Base-by-base conservation (phyloP, 92 coral and sea anemone species). In the Epizoanthus stellaris region DNA sequence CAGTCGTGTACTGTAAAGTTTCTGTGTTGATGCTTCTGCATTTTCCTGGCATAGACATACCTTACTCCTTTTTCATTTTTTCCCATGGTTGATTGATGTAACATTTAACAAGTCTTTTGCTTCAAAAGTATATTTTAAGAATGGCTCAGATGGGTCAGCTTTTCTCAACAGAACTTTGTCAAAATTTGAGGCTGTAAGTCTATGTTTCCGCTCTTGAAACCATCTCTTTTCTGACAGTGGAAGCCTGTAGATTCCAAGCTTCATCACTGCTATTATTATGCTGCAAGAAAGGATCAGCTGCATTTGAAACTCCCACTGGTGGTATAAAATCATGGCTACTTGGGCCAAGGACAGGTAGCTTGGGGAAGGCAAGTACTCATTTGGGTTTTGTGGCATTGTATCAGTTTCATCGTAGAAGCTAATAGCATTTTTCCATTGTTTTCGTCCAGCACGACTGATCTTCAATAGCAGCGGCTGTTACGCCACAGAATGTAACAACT, bases 121-220 rank as follows among this genome's bases (percentile, higher is more conserved):
- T 67, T 58, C 40, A 57, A 90, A 89, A 65, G 81, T 75, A 45
- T 70, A 67, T 40, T 82, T 89, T 36, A 85, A 38, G 71, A 89
- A 89, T 73, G 84, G 45, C 68, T 75, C 87, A 12, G 90, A 65
- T 47, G 93, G 90, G 21, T 77, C 71, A 11, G 67, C 25, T 84
- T 88, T 84, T 80, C 89, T 71, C 54, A 59, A 63, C 23, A 87
- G 80, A 25, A 87, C 88, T 87, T 88, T 87, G 20, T 88, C 93
- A 75, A 90, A 90, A 73, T 88, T 91, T 52, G 89, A 87, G 2
- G 91, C 86, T 23, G 91, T 87, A 36, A 91, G 89, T 25, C 91
- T 80, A 23, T 38, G 49, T 79, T 88, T 73, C 40, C 88, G 56
- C 63, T 88, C 89, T 76, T 85, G 67, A 74, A 91, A 72, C 92